phyloP scores from a whole-genome alignment of 2,113 vertebrate genomes.

The Corythoichthys intestinalis region DNA sequence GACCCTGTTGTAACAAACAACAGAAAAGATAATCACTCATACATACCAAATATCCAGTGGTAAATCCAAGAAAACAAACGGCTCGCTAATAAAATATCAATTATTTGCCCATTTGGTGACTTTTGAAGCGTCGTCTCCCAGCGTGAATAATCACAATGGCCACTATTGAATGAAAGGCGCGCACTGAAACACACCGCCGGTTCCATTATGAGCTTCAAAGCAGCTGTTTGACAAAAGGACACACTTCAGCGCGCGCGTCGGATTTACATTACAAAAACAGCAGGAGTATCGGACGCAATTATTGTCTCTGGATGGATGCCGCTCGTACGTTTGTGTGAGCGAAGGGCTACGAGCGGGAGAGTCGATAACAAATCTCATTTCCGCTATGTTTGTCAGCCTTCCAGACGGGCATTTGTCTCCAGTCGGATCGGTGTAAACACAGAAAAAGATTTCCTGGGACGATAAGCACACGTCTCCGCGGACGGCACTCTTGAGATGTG shows the following conservation, averaged over 20 bases:
- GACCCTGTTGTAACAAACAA: not conserved
- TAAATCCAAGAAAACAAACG: not conserved
- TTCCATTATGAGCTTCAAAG: constrained; percentile 34
- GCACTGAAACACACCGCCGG: not conserved
- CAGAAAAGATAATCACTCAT: constrained; percentile 2
- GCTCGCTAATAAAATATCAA: constrained; percentile 42
- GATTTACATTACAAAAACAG: constrained; percentile 49
- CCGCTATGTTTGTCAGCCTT: constrained; percentile 52
- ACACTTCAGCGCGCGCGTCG: constrained; percentile 14
- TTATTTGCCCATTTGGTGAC: constrained; percentile 50
- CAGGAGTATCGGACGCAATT: constrained; percentile 16
- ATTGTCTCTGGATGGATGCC: not conserved
- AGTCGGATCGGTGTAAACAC: constrained; percentile 49
- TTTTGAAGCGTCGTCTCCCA: constrained; percentile 40
- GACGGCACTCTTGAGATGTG: constrained; percentile 14
- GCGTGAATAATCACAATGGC: constrained; percentile 35
- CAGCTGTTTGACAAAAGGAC: constrained; percentile 40
- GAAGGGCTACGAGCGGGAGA: constrained; percentile 28
- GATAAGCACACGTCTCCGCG: constrained; percentile 17
- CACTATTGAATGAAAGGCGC: constrained; percentile 13
- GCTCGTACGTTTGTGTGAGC: not conserved
- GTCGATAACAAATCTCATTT: constrained; percentile 62
- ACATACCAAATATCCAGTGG: constrained; percentile 8
- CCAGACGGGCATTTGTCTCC: constrained; percentile 48
- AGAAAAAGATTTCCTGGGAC: constrained; percentile 25